phyloP scores from a whole-genome alignment of 2,888 invertebrate species.

The Nebria salina region DNA sequence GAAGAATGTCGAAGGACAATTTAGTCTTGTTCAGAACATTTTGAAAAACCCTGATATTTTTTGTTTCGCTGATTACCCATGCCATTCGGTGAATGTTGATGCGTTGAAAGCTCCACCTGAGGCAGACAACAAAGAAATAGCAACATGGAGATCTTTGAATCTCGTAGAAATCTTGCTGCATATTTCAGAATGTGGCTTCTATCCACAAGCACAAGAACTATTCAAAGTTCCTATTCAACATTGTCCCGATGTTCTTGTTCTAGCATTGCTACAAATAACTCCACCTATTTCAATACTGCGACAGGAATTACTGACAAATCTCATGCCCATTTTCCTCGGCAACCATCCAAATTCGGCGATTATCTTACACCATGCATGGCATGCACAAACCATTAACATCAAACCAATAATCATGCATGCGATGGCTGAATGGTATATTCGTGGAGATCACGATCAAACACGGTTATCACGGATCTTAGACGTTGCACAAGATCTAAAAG shows the following conservation, averaged over 20 bases:
- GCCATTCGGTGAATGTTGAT: conserved; percentile 86
- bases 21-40: conserved; percentile 87
- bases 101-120: conserved; percentile 94
- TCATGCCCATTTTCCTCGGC: conserved; percentile 93
- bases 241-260: conserved; percentile 92
- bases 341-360: conserved; percentile 97
- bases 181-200: conserved; percentile 88
- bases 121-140: conserved; percentile 91
- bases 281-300: conserved; percentile 81
- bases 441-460: conserved; percentile 92
- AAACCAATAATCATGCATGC: conserved; percentile 92
- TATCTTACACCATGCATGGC: conserved; percentile 97
- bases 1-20: conserved; percentile 93
- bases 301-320: conserved; percentile 85
- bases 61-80: conserved; percentile 92
- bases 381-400: conserved; percentile 75
- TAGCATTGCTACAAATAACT: conserved; percentile 88
- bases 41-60: conserved; percentile 93
- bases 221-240: conserved; percentile 92
- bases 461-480: conserved; percentile 94
- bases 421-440: conserved; percentile 97
- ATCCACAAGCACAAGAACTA: conserved; percentile 83
- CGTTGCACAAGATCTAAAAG: conserved; percentile 94
- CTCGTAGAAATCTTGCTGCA: conserved; percentile 88
- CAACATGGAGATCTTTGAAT: conserved; percentile 93